Conservation (phyloP, 2,888 invertebrate species). For the Sepioteuthis lessoniana region DNA sequence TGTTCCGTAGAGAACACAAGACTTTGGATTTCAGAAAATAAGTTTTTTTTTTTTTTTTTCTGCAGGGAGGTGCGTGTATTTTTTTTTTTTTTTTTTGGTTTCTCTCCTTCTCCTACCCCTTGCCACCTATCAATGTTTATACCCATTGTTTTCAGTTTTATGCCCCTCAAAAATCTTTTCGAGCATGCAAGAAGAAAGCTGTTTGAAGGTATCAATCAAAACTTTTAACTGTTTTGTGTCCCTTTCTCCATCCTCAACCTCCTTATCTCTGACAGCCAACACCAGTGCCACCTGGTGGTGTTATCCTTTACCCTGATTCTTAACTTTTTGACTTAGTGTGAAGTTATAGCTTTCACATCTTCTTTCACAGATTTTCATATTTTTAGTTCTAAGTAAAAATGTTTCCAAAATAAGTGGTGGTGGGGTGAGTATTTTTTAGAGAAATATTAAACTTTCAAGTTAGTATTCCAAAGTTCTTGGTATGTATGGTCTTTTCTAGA, state of each 20-base stretch:
- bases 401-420: background rate
- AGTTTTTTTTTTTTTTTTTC: background rate
- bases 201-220: background rate
- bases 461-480: background rate
- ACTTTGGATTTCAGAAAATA: background rate
- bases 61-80: no score
- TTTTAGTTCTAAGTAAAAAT: background rate
- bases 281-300: constrained; percentile 33
- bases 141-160: constrained; percentile 33
- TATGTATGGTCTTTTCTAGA: no score
- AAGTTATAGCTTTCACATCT: background rate
- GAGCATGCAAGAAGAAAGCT: constrained; percentile 3
- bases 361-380: background rate
- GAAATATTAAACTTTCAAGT: background rate
- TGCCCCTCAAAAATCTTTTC: constrained; percentile 33
- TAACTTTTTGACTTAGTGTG: background rate
- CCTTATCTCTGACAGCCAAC: background rate
- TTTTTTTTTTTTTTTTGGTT: no score
- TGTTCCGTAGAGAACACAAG: constrained; percentile 18
- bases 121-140: constrained; percentile 8
- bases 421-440: background rate
- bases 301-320: background rate
- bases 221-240: background rate
- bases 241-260: background rate
- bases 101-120: background rate